Evolutionary conservation across 2,113 vertebrate species (phyloP).

Genomic region (Indri indri): DNA sequence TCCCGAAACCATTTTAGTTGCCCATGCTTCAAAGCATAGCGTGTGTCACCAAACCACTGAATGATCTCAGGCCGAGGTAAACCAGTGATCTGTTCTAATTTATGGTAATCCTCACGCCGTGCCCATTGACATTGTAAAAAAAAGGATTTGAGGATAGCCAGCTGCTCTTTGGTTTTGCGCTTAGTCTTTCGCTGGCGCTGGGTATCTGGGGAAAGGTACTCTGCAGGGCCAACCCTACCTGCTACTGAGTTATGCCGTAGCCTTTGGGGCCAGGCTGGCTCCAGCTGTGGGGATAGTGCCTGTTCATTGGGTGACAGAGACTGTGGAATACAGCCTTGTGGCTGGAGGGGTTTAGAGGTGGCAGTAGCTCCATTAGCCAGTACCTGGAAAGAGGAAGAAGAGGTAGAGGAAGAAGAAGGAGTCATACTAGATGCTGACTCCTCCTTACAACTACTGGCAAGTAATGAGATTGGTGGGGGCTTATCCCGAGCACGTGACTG

Average conservation of each 20-base stretch:
- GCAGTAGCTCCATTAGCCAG: constrained; percentile 81
- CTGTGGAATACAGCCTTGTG: constrained; percentile 60
- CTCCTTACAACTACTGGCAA: constrained; percentile 75
- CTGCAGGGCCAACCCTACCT: constrained; percentile 45
- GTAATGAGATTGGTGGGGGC: constrained; percentile 34
- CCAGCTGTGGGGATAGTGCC: constrained; percentile 54
- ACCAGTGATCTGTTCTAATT: constrained; percentile 89
- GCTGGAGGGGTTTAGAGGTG: constrained; percentile 59
- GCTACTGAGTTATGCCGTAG: constrained; percentile 60
- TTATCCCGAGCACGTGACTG: constrained; percentile 44
- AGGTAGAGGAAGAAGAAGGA: constrained; percentile 74
- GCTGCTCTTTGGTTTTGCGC: constrained; percentile 93
- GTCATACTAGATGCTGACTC: constrained; percentile 63
- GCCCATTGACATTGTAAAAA: constrained; percentile 93
- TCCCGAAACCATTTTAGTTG: constrained; percentile 92
- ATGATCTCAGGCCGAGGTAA: constrained; percentile 92
- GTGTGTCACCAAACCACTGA: constrained; percentile 95
- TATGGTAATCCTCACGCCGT: constrained; percentile 90
- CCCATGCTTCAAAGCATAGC: constrained; percentile 94
- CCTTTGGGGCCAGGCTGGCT: constrained; percentile 62
- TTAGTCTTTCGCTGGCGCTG: constrained; percentile 85
- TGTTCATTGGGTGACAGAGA: constrained; percentile 63
- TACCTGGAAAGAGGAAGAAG: constrained; percentile 79
- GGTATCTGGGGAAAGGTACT: constrained; percentile 59
- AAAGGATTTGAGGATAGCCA: constrained; percentile 91